Evolutionary conservation across 2,797 vertebrate genomes (phyloP).

Genomic region (Pseudotriccus pelzelni): DNA sequence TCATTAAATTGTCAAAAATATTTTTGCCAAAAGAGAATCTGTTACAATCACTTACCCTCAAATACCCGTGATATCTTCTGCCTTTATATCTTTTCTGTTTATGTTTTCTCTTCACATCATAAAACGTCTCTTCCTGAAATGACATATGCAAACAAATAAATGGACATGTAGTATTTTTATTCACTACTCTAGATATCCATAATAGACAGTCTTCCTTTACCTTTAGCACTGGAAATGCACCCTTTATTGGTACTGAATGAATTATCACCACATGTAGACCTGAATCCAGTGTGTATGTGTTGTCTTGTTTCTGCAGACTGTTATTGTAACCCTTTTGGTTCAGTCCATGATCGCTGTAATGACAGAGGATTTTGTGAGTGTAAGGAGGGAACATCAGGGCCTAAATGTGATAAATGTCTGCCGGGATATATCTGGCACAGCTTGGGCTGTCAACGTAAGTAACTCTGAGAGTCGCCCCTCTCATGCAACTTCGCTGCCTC

Average conservation of each 20-base stretch:
- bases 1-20: slow-evolving; percentile 65
- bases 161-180: neutral
- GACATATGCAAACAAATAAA: slow-evolving; percentile 44
- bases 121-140: slow-evolving; percentile 33
- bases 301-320: slow-evolving; percentile 98
- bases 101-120: slow-evolving; percentile 44
- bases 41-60: slow-evolving; percentile 29
- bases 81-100: slow-evolving; percentile 38
- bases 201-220: slow-evolving; percentile 66
- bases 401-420: slow-evolving; percentile 96
- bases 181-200: slow-evolving; percentile 34
- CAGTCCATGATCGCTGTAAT: slow-evolving; percentile 97
- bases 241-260: slow-evolving; percentile 61
- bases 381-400: slow-evolving; percentile 95
- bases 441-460: slow-evolving; percentile 98
- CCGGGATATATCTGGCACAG: slow-evolving; percentile 96
- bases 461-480: slow-evolving; percentile 75
- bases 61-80: slow-evolving; percentile 40
- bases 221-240: slow-evolving; percentile 41
- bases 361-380: slow-evolving; percentile 98
- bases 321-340: slow-evolving; percentile 97
- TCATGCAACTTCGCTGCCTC: slow-evolving; percentile 67
- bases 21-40: slow-evolving; percentile 45
- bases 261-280: slow-evolving; percentile 37
- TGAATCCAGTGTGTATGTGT: slow-evolving; percentile 82